Evolutionary conservation across 2,888 invertebrate genomes (phyloP), one percentile per base, ranked within the genome.

Genomic region (Eueremaeus valkanovi): DNA sequence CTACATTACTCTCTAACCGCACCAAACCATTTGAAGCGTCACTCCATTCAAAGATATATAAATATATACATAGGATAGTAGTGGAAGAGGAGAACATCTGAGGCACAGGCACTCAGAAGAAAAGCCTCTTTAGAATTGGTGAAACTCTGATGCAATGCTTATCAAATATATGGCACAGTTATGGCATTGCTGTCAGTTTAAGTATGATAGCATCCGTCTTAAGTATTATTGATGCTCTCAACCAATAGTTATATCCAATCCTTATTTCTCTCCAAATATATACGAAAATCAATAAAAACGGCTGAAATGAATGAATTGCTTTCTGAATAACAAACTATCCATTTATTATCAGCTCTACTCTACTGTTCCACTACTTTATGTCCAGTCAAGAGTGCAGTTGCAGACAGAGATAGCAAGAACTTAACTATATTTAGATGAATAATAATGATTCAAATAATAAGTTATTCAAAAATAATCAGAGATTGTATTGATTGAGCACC

Each of bases 141-240:
- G 8, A 5, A 61, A 55, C 55, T 21, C n/a, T 66, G 66, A 66
- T 66, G 66, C 66, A 66, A 66, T 66, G 66, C n/a, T 66, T 66
- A 36, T 31, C 2, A 3, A 21, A 36, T 36, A 21, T 36, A 36
- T 66, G 36, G 27, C 27, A 31, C 58, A 58, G 58, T 27, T 58
- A 58, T 58, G 58, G 31, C 63, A 31, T 5, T 66, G 36, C 66
- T 66, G 66, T 66, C 66, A 66, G 8, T 36, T 36, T n/a, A 66
- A 66, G 36, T 66, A 66, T 36, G 66, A 66, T 66, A 66, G 40
- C 66, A 66, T 36, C 31, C 31, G 21, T 36, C 36, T 36, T 66
- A 66, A 66, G 66, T 66, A 66, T 66, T 66, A 66, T 66, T 66
- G 66, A 66, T 66, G 66, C 21, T 40, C 36, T 66, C n/a, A 40